phyloP scores from a whole-genome alignment of 2,113 vertebrate genomes.

The Hemicordylus capensis region DNA sequence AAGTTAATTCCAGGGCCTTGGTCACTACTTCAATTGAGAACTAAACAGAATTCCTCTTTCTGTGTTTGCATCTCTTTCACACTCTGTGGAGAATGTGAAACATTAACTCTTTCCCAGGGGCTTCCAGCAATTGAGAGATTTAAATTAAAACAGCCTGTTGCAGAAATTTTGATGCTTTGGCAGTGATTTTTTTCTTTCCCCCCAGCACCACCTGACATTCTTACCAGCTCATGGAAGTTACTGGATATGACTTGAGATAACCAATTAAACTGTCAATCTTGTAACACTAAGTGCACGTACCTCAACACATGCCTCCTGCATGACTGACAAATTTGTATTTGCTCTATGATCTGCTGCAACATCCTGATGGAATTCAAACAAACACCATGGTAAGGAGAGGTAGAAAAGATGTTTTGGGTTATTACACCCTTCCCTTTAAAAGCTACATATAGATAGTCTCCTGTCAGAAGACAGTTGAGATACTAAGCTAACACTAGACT shows the following conservation, averaged over 20 bases:
- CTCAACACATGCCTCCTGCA: background rate
- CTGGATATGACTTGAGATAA: conserved; percentile 10
- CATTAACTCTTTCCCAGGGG: background rate
- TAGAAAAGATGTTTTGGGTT: background rate
- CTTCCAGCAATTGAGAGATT: background rate
- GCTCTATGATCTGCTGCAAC: background rate
- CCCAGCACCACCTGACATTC: background rate
- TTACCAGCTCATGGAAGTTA: background rate
- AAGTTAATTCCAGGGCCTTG: background rate
- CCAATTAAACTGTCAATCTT: conserved; percentile 18
- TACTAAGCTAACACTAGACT: background rate
- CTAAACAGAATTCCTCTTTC: background rate
- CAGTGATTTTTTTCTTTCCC: background rate
- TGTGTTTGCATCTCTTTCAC: background rate
- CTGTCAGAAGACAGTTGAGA: background rate
- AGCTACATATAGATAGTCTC: too few relatives aligned
- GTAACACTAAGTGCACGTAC: conserved; percentile 11
- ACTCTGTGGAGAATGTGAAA: background rate
- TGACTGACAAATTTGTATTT: conserved; percentile 2
- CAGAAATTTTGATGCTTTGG: background rate
- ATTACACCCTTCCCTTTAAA: background rate
- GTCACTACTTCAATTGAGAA: background rate
- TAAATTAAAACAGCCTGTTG: background rate
- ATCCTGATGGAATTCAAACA: background rate
- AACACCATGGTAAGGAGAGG: background rate